Evolutionary conservation across 2,888 invertebrate species (phyloP).

Genomic region (Beris chalybata): DNA sequence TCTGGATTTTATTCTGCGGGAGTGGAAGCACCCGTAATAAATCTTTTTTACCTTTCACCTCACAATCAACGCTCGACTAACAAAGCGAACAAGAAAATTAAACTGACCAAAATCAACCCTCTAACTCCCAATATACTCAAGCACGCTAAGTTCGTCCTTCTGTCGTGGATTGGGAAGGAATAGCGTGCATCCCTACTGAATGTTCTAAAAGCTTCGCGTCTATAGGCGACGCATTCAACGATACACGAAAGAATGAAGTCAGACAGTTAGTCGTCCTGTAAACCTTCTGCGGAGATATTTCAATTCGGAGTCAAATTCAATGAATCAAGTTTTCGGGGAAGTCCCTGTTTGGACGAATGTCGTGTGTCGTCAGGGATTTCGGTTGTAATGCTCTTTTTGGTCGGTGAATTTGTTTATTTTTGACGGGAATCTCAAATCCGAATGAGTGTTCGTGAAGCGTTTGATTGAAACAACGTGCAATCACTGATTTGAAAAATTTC

Average conservation of each 20-base stretch:
- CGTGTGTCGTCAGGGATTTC: slow-evolving; percentile 2
- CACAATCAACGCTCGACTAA: too few species aligned
- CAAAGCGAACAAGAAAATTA: too few species aligned
- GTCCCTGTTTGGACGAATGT: not conserved
- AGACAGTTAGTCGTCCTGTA: slow-evolving; percentile 31
- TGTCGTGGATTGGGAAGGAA: not conserved
- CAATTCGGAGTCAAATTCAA: slow-evolving; percentile 12
- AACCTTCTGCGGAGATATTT: slow-evolving; percentile 28
- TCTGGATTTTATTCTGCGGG: too few species aligned
- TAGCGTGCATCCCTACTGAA: slow-evolving; percentile 16
- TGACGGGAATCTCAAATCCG: too few species aligned
- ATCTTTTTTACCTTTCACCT: too few species aligned
- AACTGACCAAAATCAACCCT: too few species aligned
- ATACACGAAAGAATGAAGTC: slow-evolving; percentile 19
- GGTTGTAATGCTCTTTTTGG: not conserved
- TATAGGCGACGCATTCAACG: slow-evolving; percentile 18
- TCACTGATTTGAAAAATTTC: not conserved
- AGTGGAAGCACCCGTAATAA: too few species aligned
- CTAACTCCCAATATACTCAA: too few species aligned
- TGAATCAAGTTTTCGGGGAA: slow-evolving; percentile 11
- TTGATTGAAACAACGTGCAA: not conserved
- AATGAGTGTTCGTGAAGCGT: too few species aligned
- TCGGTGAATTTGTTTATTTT: not conserved
- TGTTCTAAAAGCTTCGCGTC: slow-evolving; percentile 27
- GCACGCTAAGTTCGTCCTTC: too few species aligned